These are phyloP conservation scores for Crypturellus tataupa DNA, from an alignment of 2,797 vertebrate genomes.

Conservation along the genomic window DNA sequence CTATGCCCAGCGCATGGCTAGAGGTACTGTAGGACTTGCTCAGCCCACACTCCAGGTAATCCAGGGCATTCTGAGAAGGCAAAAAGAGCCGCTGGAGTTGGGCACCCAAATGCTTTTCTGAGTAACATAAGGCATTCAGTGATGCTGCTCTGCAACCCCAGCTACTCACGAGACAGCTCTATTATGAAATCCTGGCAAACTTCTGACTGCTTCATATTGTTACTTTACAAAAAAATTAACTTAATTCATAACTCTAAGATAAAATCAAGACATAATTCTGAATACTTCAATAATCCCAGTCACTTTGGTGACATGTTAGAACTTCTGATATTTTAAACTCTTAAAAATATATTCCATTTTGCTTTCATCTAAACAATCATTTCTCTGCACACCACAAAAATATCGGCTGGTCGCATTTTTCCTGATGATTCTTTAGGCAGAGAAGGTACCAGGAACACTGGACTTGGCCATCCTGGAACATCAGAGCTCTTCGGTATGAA, in stretches of 20 bases:
- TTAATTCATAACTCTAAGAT: background rate
- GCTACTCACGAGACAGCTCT: background rate
- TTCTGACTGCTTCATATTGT: rapidly evolving
- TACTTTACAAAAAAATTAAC: no score
- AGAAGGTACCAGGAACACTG: background rate
- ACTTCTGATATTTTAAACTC: background rate
- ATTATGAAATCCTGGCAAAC: background rate
- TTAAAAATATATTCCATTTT: background rate
- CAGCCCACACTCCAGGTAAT: constrained; percentile 84
- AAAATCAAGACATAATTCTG: background rate
- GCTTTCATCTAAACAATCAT: background rate
- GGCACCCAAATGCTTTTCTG: background rate
- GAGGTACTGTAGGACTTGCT: constrained; percentile 88
- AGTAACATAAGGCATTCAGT: rapidly evolving
- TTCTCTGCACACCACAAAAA: background rate
- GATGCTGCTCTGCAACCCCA: background rate
- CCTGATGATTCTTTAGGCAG: background rate
- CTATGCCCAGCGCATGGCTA: constrained; percentile 87
- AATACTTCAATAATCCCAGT: background rate
- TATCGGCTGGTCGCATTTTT: background rate
- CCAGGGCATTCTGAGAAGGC: constrained; percentile 83
- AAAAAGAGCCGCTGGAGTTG: background rate
- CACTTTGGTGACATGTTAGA: rapidly evolving
- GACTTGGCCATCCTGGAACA: background rate
- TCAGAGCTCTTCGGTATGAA: background rate